Evolutionary conservation across 1,140 invertebrate genomes (phyloP).

Genomic region (Hermetia illucens): DNA sequence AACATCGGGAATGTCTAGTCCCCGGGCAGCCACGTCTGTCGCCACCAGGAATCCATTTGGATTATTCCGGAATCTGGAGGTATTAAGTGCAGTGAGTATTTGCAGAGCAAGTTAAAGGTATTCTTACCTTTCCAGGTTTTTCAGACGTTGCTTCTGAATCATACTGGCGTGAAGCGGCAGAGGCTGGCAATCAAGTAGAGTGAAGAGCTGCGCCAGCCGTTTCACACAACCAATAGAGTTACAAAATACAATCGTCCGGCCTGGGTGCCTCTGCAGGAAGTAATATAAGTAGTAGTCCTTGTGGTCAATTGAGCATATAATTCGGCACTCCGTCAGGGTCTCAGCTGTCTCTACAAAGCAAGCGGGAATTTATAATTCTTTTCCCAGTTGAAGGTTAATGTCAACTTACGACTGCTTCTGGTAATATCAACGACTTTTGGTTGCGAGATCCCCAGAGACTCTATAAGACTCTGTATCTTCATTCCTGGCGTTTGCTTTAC

Average conservation of each 20-base stretch:
- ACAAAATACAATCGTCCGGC: conserved; percentile 89
- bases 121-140: conserved; percentile 78
- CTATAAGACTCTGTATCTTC: conserved; percentile 55
- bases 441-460: conserved; percentile 66
- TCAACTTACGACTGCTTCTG: conserved; percentile 18
- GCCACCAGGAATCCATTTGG: conserved; percentile 72
- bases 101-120: not conserved
- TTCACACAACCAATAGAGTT: conserved; percentile 92
- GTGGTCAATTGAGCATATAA: conserved; percentile 59
- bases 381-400: too few species aligned
- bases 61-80: conserved; percentile 57
- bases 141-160: conserved; percentile 86
- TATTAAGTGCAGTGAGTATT: too few species aligned
- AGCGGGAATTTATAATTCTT: not conserved
- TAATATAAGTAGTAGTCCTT: conserved; percentile 94
- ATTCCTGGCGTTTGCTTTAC: conserved; percentile 50
- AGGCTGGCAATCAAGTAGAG: conserved; percentile 60
- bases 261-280: conserved; percentile 69
- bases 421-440: conserved; percentile 93
- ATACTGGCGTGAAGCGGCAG: conserved; percentile 87
- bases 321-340: conserved; percentile 68
- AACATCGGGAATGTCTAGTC: conserved; percentile 88
- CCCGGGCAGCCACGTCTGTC: conserved; percentile 94
- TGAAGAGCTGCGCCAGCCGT: conserved; percentile 69
- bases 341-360: conserved; percentile 54